Percentiles rank a stretch among this genome's conserved stretches.
These are phyloP conservation scores for Maniola jurtina DNA, from an alignment of 1,140 invertebrate species.

Conservation along the genomic window DNA sequence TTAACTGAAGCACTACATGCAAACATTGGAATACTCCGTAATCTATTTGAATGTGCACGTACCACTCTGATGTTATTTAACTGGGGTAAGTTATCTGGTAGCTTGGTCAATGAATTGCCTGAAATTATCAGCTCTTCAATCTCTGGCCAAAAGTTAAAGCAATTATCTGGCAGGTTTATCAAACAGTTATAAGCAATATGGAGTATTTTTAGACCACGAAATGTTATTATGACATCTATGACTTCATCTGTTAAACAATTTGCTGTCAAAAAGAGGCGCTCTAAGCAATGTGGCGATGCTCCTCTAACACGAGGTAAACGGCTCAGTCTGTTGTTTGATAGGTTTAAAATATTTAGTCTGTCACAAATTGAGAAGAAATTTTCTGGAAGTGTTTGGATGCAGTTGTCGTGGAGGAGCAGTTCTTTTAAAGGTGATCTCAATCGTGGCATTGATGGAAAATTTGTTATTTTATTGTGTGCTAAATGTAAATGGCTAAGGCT, in stretches of 20 bases:
- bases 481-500: conserved; percentile 85
- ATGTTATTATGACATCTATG: conserved; percentile 83
- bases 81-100: conserved; percentile 87
- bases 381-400: conserved; percentile 84
- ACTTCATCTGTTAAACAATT: conserved; percentile 88
- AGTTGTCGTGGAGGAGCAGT: conserved; percentile 88
- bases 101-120: conserved; percentile 87
- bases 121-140: conserved; percentile 90
- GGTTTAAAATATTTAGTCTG: conserved; percentile 85
- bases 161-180: conserved; percentile 86
- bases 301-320: conserved; percentile 81
- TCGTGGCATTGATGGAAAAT: conserved; percentile 84
- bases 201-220: conserved; percentile 83
- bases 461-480: conserved; percentile 86
- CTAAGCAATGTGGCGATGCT: conserved; percentile 81
- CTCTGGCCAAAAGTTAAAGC: conserved; percentile 86
- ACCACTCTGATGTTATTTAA: conserved; percentile 86
- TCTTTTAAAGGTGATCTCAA: conserved; percentile 83
- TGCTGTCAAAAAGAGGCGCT: conserved; percentile 87
- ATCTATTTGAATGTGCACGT: conserved; percentile 89
- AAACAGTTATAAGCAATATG: conserved; percentile 90
- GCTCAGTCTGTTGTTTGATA: conserved; percentile 87
- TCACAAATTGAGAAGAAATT: conserved; percentile 87
- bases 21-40: conserved; percentile 87
- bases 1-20: conserved; percentile 86